phyloP scores from a whole-genome alignment of 1,140 invertebrate species.

The Neodiprion virginianus region DNA sequence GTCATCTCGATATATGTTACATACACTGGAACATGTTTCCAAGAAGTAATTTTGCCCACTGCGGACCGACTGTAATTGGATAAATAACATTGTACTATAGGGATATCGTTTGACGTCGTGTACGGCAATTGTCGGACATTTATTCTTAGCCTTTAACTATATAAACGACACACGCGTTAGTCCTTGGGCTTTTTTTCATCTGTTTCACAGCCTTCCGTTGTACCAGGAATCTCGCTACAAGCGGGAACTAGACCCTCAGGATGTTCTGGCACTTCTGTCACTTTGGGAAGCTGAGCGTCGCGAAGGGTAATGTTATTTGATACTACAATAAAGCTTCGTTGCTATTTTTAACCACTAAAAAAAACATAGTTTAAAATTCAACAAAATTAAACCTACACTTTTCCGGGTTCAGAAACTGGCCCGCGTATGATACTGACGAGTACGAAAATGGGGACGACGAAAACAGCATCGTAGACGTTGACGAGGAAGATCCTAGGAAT shows the following conservation, averaged over 20 bases:
- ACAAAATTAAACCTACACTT: not conserved
- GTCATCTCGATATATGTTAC: not conserved
- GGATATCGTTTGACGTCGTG: no score
- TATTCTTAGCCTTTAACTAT: no score
- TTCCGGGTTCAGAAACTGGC: slow-evolving; percentile 41
- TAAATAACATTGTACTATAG: no score
- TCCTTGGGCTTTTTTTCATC: slow-evolving; percentile 12
- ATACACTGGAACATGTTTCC: not conserved
- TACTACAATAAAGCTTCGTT: slow-evolving; percentile 9
- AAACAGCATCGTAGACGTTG: slow-evolving; percentile 32
- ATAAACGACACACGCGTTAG: not conserved
- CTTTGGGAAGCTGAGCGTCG: slow-evolving; percentile 51
- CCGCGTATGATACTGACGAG: slow-evolving; percentile 39
- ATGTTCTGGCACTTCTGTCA: slow-evolving; percentile 48
- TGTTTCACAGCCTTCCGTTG: slow-evolving; percentile 34
- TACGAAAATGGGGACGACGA: slow-evolving; percentile 47
- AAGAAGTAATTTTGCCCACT: no score
- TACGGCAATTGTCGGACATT: no score
- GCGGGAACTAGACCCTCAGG: slow-evolving; percentile 54
- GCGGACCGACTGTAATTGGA: no score
- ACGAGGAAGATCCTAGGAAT: slow-evolving; percentile 46
- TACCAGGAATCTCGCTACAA: slow-evolving; percentile 52
- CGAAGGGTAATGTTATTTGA: slow-evolving; percentile 32
- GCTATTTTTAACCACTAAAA: not conserved
- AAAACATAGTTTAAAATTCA: not conserved